phyloP scores from a whole-genome alignment of 2,113 vertebrate genomes.

The Tinamus guttatus region DNA sequence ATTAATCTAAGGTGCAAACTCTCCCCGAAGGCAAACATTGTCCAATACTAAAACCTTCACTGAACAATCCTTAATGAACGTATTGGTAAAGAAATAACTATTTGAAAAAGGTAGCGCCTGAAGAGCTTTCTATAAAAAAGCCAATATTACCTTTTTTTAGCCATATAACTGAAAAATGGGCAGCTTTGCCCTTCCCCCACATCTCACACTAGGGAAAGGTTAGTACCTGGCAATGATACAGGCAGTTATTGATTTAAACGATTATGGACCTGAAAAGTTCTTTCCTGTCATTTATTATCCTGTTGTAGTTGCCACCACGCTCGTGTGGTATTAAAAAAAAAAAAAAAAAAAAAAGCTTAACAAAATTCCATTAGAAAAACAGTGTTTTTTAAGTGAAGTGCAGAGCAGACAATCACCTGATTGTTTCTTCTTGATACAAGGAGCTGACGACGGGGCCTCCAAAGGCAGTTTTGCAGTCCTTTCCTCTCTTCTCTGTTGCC shows the following conservation, averaged over 20 bases:
- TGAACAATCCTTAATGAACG: slow-evolving; percentile 35
- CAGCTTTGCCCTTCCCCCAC: slow-evolving; percentile 50
- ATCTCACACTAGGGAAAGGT: slow-evolving; percentile 28
- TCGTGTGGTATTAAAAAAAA: slow-evolving; percentile 48
- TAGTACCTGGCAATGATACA: slow-evolving; percentile 64
- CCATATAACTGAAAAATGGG: slow-evolving; percentile 55
- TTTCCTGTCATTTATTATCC: slow-evolving; percentile 75
- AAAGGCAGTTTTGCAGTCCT: slow-evolving; percentile 84
- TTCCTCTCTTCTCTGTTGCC: slow-evolving; percentile 82
- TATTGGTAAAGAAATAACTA: slow-evolving; percentile 66
- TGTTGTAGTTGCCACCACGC: slow-evolving; percentile 57
- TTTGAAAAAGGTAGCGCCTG: slow-evolving; percentile 35
- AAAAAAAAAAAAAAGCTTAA: slow-evolving; percentile 41
- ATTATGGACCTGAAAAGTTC: slow-evolving; percentile 71
- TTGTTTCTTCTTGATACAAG: slow-evolving; percentile 94
- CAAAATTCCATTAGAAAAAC: slow-evolving; percentile 40
- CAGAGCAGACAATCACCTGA: slow-evolving; percentile 85
- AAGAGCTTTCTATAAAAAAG: slow-evolving; percentile 53
- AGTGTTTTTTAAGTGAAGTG: neutral
- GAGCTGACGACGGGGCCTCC: slow-evolving; percentile 94
- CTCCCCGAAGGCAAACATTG: slow-evolving; percentile 46
- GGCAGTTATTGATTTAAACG: slow-evolving; percentile 71
- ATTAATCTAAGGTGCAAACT: slow-evolving; percentile 43
- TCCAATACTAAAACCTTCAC: slow-evolving; percentile 42
- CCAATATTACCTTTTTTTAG: slow-evolving; percentile 13